Conservation (phyloP, 2,113 vertebrate genomes). For the Castor canadensis region DNA sequence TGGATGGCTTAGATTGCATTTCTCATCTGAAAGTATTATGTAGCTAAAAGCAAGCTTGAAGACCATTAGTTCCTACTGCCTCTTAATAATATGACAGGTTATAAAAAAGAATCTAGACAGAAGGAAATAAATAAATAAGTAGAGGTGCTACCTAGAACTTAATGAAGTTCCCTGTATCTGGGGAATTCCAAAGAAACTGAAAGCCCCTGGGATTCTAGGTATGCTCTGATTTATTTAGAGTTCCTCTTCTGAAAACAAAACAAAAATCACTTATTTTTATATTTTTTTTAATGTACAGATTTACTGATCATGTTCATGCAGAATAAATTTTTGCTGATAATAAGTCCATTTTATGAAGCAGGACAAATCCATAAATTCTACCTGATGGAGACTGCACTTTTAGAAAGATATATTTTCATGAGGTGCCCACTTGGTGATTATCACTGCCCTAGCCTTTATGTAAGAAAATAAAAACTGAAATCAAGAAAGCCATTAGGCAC, state of each 20-base stretch:
- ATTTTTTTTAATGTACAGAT: slow-evolving; percentile 36
- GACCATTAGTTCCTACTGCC: neutral
- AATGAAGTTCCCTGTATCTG: neutral
- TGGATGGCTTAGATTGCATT: neutral
- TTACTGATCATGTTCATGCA: slow-evolving; percentile 6
- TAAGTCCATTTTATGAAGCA: slow-evolving; percentile 45
- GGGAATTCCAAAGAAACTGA: neutral
- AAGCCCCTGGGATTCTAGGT: neutral
- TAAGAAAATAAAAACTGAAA: slow-evolving; percentile 39
- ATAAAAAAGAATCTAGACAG: neutral
- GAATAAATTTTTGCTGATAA: slow-evolving; percentile 47
- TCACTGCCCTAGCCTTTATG: neutral
- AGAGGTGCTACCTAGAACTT: neutral
- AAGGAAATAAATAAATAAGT: neutral
- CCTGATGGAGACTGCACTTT: neutral
- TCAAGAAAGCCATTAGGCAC: slow-evolving; percentile 31
- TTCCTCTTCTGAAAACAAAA: slow-evolving; percentile 8
- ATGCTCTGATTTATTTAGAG: neutral
- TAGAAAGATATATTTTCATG: neutral
- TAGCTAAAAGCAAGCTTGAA: slow-evolving; percentile 15
- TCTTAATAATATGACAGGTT: slow-evolving; percentile 22
- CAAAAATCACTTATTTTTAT: neutral
- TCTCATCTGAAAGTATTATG: neutral
- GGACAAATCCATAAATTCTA: slow-evolving; percentile 33
- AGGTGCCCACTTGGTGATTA: neutral